Conservation (phyloP, 2,113 vertebrate genomes). For the Tychaedon coryphoeus region DNA sequence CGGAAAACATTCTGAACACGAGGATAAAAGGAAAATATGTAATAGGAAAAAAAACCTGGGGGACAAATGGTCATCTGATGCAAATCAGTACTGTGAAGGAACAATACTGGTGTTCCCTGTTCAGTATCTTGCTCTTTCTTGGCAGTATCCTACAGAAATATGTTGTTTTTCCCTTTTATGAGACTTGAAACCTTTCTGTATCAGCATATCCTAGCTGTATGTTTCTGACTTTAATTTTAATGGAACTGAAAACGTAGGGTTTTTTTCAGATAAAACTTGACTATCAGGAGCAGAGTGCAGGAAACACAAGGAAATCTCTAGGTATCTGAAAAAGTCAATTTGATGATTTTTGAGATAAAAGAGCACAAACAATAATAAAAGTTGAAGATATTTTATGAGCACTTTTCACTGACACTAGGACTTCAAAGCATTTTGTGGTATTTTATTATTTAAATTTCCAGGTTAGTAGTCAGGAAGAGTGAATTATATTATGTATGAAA, state of each 20-base stretch:
- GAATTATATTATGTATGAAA: not conserved
- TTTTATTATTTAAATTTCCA: conserved; percentile 36
- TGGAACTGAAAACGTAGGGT: not conserved
- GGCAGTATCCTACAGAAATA: not conserved
- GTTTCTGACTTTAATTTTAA: conserved; percentile 33
- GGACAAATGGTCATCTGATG: not conserved
- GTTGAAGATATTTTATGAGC: conserved; percentile 8
- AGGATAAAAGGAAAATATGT: conserved; percentile 27
- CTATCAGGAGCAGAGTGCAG: not conserved
- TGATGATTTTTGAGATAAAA: conserved; percentile 37
- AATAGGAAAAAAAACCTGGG: not conserved
- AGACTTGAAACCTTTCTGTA: not conserved
- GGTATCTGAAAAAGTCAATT: not conserved
- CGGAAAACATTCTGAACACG: not conserved
- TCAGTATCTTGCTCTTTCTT: not conserved
- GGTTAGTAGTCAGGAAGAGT: not conserved
- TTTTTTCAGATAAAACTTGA: not conserved
- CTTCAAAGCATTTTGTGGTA: conserved; percentile 18
- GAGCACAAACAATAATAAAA: conserved; percentile 38
- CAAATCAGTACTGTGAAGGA: not conserved
- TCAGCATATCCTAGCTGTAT: not conserved
- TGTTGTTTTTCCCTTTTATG: not conserved
- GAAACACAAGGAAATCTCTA: conserved; percentile 13
- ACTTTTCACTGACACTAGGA: conserved; percentile 1
- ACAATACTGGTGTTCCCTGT: not conserved